Conservation (phyloP, 2,888 invertebrate genomes). For the Brachylomia viminalis region DNA sequence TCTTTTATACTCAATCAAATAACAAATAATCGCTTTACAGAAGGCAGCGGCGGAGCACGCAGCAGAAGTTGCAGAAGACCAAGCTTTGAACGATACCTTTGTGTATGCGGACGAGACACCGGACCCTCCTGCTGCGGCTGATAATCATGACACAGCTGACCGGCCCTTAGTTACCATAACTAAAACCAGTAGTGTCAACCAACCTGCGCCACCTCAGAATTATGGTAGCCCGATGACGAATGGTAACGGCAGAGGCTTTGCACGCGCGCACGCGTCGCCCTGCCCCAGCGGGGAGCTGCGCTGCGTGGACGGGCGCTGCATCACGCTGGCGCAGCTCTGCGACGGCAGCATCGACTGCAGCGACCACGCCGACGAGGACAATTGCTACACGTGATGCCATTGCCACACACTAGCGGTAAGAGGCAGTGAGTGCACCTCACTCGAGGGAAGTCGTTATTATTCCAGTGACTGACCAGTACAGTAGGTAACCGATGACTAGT, state of each 20-base stretch:
- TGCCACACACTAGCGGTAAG: slow-evolving; percentile 30
- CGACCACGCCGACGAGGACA: slow-evolving; percentile 92
- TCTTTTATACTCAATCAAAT: background rate
- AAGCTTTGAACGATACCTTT: slow-evolving; percentile 56
- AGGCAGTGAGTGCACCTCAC: slow-evolving; percentile 43
- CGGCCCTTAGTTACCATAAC: slow-evolving; percentile 6
- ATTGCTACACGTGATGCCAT: slow-evolving; percentile 89
- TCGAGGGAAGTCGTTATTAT: slow-evolving; percentile 38
- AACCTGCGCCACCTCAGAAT: background rate
- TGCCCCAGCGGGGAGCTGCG: slow-evolving; percentile 90
- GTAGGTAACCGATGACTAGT: slow-evolving; percentile 13
- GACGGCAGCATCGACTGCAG: slow-evolving; percentile 91
- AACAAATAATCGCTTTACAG: slow-evolving; percentile 68
- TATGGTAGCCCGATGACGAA: background rate
- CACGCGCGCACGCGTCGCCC: slow-evolving; percentile 85
- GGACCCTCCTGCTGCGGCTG: background rate
- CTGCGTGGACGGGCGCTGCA: slow-evolving; percentile 92
- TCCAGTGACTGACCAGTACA: slow-evolving; percentile 43
- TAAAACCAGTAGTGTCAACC: background rate
- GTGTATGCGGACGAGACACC: slow-evolving; percentile 55
- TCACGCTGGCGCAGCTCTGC: slow-evolving; percentile 91
- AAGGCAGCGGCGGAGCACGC: slow-evolving; percentile 74
- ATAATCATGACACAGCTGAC: too few relatives aligned
- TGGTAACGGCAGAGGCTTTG: slow-evolving; percentile 41
- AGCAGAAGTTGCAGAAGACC: slow-evolving; percentile 55